Conservation (phyloP, 2,113 vertebrate species). For the Recurvirostra avosetta region DNA sequence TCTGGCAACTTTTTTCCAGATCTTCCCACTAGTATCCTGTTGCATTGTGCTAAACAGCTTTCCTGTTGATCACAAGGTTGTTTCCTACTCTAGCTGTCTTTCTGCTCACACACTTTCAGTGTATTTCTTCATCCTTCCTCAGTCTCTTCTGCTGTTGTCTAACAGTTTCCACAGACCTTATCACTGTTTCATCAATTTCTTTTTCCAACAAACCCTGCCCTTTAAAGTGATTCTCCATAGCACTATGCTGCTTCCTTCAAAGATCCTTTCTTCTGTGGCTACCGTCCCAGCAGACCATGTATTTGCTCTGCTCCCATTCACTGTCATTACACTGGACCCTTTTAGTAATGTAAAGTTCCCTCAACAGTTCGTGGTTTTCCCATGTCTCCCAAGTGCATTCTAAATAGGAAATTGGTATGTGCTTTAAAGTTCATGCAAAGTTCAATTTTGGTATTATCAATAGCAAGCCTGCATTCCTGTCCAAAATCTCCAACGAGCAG, state of each 20-base stretch:
- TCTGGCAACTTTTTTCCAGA: not conserved
- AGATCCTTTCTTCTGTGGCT: not conserved
- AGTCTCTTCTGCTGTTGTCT: not conserved
- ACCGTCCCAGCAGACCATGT: not conserved
- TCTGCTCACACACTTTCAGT: not conserved
- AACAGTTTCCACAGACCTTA: not conserved
- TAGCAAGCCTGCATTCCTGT: not conserved
- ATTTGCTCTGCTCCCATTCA: not conserved
- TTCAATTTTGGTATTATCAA: not conserved
- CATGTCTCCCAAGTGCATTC: not conserved
- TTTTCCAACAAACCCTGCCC: not conserved
- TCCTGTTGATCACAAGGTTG: not conserved
- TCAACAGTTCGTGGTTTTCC: not conserved
- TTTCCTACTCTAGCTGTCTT: not conserved
- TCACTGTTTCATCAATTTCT: not conserved
- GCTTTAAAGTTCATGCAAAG: slow-evolving; percentile 1
- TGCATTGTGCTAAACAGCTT: not conserved
- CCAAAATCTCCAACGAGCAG: not conserved
- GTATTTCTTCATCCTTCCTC: not conserved
- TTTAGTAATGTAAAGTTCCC: not conserved
- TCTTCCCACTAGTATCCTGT: not conserved
- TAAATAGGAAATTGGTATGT: not conserved
- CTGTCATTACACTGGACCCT: not conserved
- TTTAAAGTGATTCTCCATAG: not conserved
- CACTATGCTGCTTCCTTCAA: not conserved